These are phyloP conservation scores for Fabriciana adippe DNA, from an alignment of 2,888 invertebrate species.

Conservation along the genomic window DNA sequence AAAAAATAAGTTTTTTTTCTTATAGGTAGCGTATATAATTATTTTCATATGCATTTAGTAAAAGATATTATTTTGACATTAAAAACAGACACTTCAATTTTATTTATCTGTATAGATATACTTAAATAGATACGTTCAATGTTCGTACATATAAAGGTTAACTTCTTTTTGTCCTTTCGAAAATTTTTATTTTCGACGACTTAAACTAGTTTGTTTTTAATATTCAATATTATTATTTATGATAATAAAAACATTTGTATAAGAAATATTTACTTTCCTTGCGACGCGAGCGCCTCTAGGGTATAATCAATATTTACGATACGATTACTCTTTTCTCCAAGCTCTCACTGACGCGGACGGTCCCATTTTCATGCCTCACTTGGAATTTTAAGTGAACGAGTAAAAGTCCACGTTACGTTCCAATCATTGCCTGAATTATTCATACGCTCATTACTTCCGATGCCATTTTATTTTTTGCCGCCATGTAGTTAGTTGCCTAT, in stretches of 20 bases:
- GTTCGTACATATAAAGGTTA: not conserved
- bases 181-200: not conserved
- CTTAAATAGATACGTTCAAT: no score
- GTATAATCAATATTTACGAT: conserved; percentile 16
- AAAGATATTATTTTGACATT: no score
- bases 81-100: no score
- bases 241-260: not conserved
- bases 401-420: conserved; percentile 62
- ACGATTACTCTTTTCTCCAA: conserved; percentile 18
- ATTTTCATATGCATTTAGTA: no score
- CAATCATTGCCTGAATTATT: conserved; percentile 64
- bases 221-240: no score
- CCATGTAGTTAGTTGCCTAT: conserved; percentile 47
- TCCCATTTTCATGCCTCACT: conserved; percentile 45
- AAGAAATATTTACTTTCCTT: not conserved
- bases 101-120: no score
- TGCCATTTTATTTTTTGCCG: conserved; percentile 54
- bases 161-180: not conserved
- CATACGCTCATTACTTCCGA: conserved; percentile 65
- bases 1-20: no score
- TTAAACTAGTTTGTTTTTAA: not conserved
- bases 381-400: conserved; percentile 53
- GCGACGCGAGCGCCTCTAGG: conserved; percentile 5
- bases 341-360: conserved; percentile 35
- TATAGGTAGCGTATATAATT: no score